phyloP scores from a whole-genome alignment of 1,140 invertebrate genomes.

The Drosophila pseudoobscura region DNA sequence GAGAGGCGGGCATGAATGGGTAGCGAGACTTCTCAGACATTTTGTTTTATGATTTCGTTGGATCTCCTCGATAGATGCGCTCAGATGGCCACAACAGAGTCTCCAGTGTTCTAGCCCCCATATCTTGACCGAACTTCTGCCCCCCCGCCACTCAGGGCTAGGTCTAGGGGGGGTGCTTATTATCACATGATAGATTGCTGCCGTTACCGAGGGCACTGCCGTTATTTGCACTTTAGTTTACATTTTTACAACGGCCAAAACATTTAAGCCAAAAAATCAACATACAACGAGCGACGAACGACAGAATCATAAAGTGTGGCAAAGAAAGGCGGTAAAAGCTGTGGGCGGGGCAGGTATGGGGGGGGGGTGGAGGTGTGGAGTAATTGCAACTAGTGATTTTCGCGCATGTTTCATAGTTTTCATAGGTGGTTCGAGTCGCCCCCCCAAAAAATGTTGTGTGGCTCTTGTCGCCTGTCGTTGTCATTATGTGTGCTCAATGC shows the following conservation, averaged over 20 bases:
- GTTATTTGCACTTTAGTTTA: constrained; percentile 77
- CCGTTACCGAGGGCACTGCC: constrained; percentile 54
- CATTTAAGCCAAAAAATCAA: constrained; percentile 79
- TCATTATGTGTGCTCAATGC: constrained; percentile 68
- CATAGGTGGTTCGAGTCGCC: constrained; percentile 44
- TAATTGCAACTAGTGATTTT: constrained; percentile 74
- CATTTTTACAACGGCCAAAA: constrained; percentile 76
- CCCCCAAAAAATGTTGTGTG: constrained; percentile 20
- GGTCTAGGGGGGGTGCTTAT: constrained; percentile 25
- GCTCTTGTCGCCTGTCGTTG: constrained; percentile 62
- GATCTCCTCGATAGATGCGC: too few species aligned
- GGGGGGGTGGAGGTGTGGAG: background rate
- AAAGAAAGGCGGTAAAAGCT: constrained; percentile 6
- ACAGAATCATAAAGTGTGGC: constrained; percentile 44
- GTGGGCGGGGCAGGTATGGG: constrained; percentile 6
- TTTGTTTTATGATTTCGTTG: background rate
- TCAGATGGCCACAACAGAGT: too few species aligned
- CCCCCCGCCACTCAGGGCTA: too few species aligned
- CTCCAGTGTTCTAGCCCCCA: too few species aligned
- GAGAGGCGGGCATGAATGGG: background rate
- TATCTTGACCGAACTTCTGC: too few species aligned
- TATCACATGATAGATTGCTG: constrained; percentile 75
- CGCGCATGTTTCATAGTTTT: constrained; percentile 76
- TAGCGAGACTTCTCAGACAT: background rate
- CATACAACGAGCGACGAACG: constrained; percentile 37